Conservation (phyloP, 2,113 vertebrate species). For the Notiomystis cincta region DNA sequence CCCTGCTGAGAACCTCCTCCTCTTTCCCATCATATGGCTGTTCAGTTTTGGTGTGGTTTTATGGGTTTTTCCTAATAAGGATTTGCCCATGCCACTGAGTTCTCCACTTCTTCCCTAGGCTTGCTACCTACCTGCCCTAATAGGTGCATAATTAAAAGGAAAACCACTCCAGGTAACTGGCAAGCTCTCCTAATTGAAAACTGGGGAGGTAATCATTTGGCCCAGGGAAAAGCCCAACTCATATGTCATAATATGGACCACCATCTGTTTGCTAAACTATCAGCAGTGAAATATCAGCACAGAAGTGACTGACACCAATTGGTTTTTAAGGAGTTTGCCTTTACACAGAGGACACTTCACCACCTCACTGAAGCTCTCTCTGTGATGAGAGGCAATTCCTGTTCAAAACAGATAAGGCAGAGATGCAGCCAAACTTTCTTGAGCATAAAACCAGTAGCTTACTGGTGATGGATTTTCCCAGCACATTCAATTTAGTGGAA, state of each 20-base stretch:
- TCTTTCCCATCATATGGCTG: neutral
- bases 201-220: constrained; percentile 56
- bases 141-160: constrained; percentile 67
- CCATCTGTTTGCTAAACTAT: constrained; percentile 71
- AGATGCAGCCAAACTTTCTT: neutral
- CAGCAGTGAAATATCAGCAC: constrained; percentile 52
- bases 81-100: neutral
- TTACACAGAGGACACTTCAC: neutral
- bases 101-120: constrained; percentile 10
- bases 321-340: neutral
- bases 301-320: constrained; percentile 21
- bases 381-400: accelerated
- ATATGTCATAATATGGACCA: constrained; percentile 33
- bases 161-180: constrained; percentile 64
- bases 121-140: constrained; percentile 58
- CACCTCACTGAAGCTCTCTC: neutral
- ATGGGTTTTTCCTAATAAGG: neutral
- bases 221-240: constrained; percentile 48
- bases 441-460: neutral
- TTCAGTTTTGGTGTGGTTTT: constrained; percentile 3
- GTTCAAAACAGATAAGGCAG: neutral
- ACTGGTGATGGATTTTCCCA: neutral
- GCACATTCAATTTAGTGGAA: neutral
- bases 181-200: constrained; percentile 69
- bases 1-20: neutral